Percentiles rank a stretch among this genome's conserved stretches.
phyloP scores from a whole-genome alignment of 2,113 vertebrate genomes.

The Megaceryle maxima region DNA sequence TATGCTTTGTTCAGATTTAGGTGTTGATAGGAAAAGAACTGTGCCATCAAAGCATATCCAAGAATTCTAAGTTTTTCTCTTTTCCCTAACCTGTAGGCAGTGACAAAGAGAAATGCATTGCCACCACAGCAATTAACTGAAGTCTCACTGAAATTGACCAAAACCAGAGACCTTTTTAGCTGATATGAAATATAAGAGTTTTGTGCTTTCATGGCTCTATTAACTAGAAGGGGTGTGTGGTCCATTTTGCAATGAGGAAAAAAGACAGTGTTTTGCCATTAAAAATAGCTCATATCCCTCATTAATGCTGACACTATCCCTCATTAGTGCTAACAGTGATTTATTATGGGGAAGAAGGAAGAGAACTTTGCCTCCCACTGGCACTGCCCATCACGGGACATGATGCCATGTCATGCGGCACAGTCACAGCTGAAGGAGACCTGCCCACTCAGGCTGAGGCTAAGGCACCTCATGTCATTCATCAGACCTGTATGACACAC shows the following conservation, averaged over 20 bases:
- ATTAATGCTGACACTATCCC: background rate
- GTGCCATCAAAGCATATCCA: background rate
- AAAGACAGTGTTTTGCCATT: background rate
- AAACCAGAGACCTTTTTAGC: background rate
- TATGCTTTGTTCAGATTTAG: background rate
- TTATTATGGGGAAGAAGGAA: background rate
- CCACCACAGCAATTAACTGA: background rate
- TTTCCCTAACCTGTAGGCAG: background rate
- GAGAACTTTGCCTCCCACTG: background rate
- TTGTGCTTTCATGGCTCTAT: background rate
- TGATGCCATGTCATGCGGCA: background rate
- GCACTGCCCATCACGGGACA: background rate
- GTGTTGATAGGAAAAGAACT: background rate
- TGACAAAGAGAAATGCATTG: rapidly evolving
- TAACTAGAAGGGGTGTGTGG: rapidly evolving
- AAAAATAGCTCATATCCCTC: background rate
- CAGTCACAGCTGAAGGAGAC: background rate
- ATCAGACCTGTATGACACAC: background rate
- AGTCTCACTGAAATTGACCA: background rate
- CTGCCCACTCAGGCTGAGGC: background rate
- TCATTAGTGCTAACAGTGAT: background rate
- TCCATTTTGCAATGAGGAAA: background rate
- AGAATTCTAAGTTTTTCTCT: background rate
- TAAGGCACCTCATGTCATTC: rapidly evolving
- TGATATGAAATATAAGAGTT: background rate